A percentile compares a stretch with the other conserved stretches of the same genome.
Evolutionary conservation across 2,113 vertebrate species (phyloP).

Genomic region (Urocynchramus pylzowi): DNA sequence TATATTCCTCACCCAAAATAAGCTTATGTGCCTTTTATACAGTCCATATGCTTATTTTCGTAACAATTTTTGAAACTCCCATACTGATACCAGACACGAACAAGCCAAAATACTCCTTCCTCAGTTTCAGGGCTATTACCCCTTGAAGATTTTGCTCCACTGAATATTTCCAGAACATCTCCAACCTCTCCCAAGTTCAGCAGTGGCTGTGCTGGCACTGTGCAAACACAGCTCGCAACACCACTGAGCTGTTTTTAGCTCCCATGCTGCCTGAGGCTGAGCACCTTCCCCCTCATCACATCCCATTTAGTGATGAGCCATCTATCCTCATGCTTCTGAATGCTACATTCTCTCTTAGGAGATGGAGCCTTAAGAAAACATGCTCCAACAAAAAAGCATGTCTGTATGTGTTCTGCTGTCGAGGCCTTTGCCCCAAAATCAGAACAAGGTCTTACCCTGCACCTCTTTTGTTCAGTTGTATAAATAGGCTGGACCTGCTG

Average conservation of each 20-base stretch:
- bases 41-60: neutral
- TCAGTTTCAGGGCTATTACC: neutral
- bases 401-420: neutral
- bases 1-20: neutral
- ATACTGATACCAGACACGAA: neutral
- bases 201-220: neutral
- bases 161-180: neutral
- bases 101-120: neutral
- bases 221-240: neutral
- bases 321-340: neutral
- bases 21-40: neutral
- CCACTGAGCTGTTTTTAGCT: neutral
- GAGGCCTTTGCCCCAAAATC: neutral
- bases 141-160: fast-evolving
- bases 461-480: neutral
- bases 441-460: neutral
- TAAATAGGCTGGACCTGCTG: neutral
- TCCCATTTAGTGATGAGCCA: neutral
- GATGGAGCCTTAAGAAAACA: neutral
- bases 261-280: neutral
- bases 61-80: neutral
- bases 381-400: neutral
- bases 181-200: neutral
- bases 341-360: neutral
- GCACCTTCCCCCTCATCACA: slow-evolving; percentile 29